Percentiles rank a stretch among this genome's conserved stretches.
These are phyloP conservation scores for Prunella strophiata DNA, from an alignment of 2,797 vertebrate species.

Conservation along the genomic window DNA sequence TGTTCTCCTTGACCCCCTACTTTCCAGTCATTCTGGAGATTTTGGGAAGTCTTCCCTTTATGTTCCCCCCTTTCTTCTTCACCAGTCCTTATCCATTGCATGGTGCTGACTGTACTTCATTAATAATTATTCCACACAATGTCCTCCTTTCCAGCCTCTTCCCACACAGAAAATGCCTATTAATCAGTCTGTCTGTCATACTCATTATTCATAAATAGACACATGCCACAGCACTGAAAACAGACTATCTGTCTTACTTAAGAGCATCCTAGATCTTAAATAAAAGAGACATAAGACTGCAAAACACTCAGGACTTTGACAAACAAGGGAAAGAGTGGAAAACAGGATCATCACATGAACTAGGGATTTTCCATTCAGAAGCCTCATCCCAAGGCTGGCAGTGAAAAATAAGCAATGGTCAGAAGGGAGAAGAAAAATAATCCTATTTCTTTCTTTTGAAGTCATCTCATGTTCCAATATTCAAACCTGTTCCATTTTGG, in stretches of 20 bases:
- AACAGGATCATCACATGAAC: not conserved
- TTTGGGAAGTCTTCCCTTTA: not conserved
- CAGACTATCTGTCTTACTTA: slow-evolving; percentile 44
- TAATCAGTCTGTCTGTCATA: not conserved
- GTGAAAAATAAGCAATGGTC: not conserved
- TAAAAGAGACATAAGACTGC: not conserved
- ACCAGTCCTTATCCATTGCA: not conserved
- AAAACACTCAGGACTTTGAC: not conserved
- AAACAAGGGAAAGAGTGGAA: not conserved
- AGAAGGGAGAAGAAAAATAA: not conserved
- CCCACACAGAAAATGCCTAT: not conserved
- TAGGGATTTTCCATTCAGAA: not conserved
- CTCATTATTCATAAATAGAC: slow-evolving; percentile 47
- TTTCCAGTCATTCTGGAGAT: not conserved
- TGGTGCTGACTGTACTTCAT: not conserved
- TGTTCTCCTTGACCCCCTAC: not conserved
- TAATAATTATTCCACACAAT: slow-evolving; percentile 17
- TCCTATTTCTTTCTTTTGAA: not conserved
- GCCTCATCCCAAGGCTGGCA: not conserved
- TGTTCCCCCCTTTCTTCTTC: not conserved
- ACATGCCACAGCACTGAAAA: not conserved
- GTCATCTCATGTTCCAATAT: not conserved
- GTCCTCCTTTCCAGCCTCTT: not conserved
- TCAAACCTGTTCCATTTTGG: not conserved
- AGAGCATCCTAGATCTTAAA: slow-evolving; percentile 11